Percentiles rank a stretch among this genome's conserved stretches.
Evolutionary conservation across 1,140 invertebrate species (phyloP).

Genomic region (Drosophila obscura): DNA sequence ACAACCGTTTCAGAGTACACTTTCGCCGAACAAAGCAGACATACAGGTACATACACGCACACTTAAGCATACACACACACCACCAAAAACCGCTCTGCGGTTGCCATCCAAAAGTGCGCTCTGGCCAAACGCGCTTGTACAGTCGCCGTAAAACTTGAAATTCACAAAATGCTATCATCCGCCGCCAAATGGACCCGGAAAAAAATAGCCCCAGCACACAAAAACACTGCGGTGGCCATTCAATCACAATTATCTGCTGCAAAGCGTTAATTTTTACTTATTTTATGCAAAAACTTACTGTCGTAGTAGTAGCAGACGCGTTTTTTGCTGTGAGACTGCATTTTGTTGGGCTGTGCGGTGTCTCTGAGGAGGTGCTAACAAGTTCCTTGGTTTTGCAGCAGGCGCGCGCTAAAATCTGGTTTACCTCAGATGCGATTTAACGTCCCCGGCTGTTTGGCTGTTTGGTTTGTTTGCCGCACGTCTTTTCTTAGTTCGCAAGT

Average conservation of each 20-base stretch:
- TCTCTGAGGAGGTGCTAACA: too few relatives aligned
- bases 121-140: slow-evolving; percentile 64
- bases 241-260: too few relatives aligned
- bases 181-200: neutral
- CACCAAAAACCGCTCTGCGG: slow-evolving; percentile 31
- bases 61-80: slow-evolving; percentile 25
- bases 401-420: too few relatives aligned
- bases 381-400: too few relatives aligned
- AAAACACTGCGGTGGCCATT: neutral
- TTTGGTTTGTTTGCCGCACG: too few relatives aligned
- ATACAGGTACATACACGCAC: slow-evolving; percentile 66
- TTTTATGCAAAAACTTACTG: slow-evolving; percentile 89
- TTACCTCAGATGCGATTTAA: too few relatives aligned
- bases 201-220: neutral
- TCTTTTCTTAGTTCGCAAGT: too few relatives aligned
- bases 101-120: slow-evolving; percentile 59
- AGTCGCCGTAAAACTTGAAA: slow-evolving; percentile 76
- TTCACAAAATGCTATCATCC: slow-evolving; percentile 37
- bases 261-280: neutral
- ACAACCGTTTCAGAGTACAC: slow-evolving; percentile 32
- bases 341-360: slow-evolving; percentile 56
- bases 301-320: slow-evolving; percentile 99
- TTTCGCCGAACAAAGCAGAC: slow-evolving; percentile 57
- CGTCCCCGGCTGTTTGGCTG: too few relatives aligned
- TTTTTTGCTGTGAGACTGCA: slow-evolving; percentile 94